Conservation (phyloP, 2,113 vertebrate species). For the Dicerorhinus sumatrensis region DNA sequence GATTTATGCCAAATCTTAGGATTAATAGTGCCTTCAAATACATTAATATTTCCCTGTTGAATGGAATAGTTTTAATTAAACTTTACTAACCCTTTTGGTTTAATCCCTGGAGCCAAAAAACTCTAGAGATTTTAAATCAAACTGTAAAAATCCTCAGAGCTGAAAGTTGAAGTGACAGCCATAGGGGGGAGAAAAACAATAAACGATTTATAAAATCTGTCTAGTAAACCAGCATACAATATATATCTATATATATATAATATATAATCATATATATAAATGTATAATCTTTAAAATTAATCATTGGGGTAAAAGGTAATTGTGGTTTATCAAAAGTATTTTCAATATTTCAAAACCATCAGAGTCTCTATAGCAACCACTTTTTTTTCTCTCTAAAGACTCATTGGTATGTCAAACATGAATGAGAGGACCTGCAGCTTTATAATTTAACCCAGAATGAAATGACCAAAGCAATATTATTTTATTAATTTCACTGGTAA, state of each 20-base stretch:
- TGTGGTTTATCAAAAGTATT: slow-evolving; percentile 36
- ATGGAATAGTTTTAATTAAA: slow-evolving; percentile 86
- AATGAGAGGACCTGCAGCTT: slow-evolving; percentile 26
- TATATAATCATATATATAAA: background rate
- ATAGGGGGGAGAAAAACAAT: slow-evolving; percentile 65
- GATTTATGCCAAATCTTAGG: slow-evolving; percentile 65
- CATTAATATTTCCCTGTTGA: slow-evolving; percentile 81
- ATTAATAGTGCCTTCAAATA: slow-evolving; percentile 77
- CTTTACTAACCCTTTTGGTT: slow-evolving; percentile 80
- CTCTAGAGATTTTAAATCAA: slow-evolving; percentile 85
- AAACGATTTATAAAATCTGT: slow-evolving; percentile 78
- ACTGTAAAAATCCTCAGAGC: slow-evolving; percentile 81
- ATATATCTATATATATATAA: background rate
- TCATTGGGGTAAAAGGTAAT: slow-evolving; percentile 48
- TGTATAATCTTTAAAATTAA: slow-evolving; percentile 63
- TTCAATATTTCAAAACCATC: slow-evolving; percentile 43
- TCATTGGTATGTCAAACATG: slow-evolving; percentile 13
- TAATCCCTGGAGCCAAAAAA: slow-evolving; percentile 84
- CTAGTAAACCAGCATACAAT: slow-evolving; percentile 71
- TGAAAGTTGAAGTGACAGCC: slow-evolving; percentile 76
- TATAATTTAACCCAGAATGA: background rate
- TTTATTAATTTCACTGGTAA: slow-evolving; percentile 7
- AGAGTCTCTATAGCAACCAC: background rate
- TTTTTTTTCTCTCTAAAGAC: background rate
- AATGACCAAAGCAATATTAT: background rate